phyloP scores from a whole-genome alignment of 2,888 invertebrate species.

The Nemapogon koenigi region DNA sequence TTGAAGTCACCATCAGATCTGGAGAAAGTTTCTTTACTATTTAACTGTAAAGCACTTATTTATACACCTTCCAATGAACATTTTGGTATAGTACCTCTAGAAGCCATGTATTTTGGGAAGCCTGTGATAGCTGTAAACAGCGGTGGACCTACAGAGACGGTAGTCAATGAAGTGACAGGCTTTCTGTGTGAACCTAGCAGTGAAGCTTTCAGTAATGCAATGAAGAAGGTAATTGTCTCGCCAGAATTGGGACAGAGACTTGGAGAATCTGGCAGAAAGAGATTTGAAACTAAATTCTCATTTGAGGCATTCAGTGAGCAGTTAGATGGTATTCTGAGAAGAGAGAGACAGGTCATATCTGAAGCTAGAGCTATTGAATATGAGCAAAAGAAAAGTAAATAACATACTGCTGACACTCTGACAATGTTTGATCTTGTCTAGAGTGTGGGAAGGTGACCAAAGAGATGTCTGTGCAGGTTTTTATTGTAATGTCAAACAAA shows the following conservation, averaged over 20 bases:
- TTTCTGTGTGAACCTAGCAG: constrained; percentile 76
- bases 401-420: constrained; percentile 41
- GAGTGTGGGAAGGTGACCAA: constrained; percentile 44
- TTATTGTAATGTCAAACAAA: too few relatives aligned
- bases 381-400: constrained; percentile 46
- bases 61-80: constrained; percentile 98
- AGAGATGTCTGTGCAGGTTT: too few relatives aligned
- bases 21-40: constrained; percentile 83
- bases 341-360: constrained; percentile 48
- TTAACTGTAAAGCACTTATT: constrained; percentile 77
- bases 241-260: constrained; percentile 67
- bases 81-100: constrained; percentile 98
- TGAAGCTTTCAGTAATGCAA: constrained; percentile 77
- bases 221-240: constrained; percentile 72
- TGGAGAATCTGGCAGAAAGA: constrained; percentile 76
- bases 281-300: constrained; percentile 83
- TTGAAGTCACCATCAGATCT: constrained; percentile 87
- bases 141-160: constrained; percentile 95
- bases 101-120: constrained; percentile 94
- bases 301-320: constrained; percentile 79
- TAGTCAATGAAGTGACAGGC: constrained; percentile 81
- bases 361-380: constrained; percentile 45
- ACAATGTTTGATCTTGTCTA: constrained; percentile 53
- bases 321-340: constrained; percentile 62
- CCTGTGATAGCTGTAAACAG: constrained; percentile 95